Percentiles rank a stretch among this genome's conserved stretches.
Conservation (phyloP, 2,113 vertebrate species). For the Leiothrix lutea region DNA sequence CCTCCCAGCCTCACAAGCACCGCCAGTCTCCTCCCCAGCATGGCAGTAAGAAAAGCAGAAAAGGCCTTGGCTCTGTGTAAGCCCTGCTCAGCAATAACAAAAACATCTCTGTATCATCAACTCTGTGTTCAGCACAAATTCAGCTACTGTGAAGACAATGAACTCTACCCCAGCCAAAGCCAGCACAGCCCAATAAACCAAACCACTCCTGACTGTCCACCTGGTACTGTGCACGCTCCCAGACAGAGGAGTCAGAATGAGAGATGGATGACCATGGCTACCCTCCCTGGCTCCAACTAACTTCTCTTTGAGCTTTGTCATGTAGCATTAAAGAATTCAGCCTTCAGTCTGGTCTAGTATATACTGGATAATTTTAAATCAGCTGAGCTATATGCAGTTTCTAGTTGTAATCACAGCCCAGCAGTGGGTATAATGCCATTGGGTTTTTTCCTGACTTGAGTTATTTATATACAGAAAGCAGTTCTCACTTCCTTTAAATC, state of each 20-base stretch:
- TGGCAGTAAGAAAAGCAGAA: fast-evolving
- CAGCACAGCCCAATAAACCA: neutral
- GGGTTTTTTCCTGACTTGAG: neutral
- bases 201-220: neutral
- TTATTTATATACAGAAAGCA: neutral
- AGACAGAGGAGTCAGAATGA: neutral
- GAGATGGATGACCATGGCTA: too few species aligned
- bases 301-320: neutral
- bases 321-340: neutral
- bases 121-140: neutral
- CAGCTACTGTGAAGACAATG: neutral
- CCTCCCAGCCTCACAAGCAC: neutral
- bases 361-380: neutral
- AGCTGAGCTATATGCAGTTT: neutral
- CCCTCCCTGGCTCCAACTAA: neutral
- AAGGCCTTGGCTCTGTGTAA: neutral
- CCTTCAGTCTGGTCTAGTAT: neutral
- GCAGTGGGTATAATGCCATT: neutral
- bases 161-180: neutral
- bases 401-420: neutral
- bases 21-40: fast-evolving
- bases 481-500: neutral
- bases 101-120: neutral
- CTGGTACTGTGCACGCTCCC: neutral
- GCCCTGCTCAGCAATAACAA: neutral